A percentile compares a stretch with the other conserved stretches of the same genome.
Evolutionary conservation across 2,888 invertebrate genomes (phyloP).

Genomic region (Scaptomyza parva): DNA sequence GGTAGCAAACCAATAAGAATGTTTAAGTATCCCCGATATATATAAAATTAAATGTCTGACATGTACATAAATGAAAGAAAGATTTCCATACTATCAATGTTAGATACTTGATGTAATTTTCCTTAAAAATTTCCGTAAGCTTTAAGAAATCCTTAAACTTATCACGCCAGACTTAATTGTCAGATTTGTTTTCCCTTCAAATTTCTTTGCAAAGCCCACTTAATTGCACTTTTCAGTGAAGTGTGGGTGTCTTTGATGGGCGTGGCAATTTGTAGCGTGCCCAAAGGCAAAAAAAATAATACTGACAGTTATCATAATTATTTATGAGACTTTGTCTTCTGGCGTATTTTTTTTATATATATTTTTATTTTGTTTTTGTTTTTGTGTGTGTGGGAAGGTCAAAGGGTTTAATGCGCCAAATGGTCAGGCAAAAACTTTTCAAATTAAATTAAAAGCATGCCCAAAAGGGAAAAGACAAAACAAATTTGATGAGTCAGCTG

Average conservation of each 20-base stretch:
- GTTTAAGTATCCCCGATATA: too few relatives aligned
- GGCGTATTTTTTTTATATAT: constrained; percentile 28
- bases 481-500: constrained; percentile 79
- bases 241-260: constrained; percentile 27
- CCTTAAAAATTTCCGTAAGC: not conserved
- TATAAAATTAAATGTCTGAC: too few relatives aligned
- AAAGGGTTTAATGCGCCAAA: constrained; percentile 78
- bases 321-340: constrained; percentile 68
- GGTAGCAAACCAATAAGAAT: too few relatives aligned
- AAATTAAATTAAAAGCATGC: constrained; percentile 81
- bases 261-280: constrained; percentile 45
- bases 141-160: constrained; percentile 1
- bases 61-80: too few relatives aligned
- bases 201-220: constrained; percentile 20
- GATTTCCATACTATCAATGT: too few relatives aligned
- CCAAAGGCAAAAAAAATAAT: constrained; percentile 31
- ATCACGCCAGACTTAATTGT: constrained; percentile 42
- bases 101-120: too few relatives aligned
- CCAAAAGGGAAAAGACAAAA: constrained; percentile 67
- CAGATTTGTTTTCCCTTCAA: constrained; percentile 1
- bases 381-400: constrained; percentile 34
- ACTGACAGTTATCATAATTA: constrained; percentile 78
- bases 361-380: constrained; percentile 21
- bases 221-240: constrained; percentile 45
- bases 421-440: constrained; percentile 78